These are phyloP conservation scores for Armadillidium nasatum DNA, from an alignment of 1,140 invertebrate genomes.

Conservation along the genomic window DNA sequence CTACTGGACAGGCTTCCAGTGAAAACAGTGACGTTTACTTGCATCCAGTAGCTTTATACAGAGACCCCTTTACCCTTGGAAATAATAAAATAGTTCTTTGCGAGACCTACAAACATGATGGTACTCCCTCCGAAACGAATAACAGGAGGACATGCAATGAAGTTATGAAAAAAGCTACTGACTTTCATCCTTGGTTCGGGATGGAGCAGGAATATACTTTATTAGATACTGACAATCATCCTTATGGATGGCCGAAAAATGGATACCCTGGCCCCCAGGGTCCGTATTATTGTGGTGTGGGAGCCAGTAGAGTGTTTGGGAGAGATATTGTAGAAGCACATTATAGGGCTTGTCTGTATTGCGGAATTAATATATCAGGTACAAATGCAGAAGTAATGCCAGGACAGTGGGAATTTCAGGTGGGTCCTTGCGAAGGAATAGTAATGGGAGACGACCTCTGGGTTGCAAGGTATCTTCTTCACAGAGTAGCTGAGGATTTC, in stretches of 20 bases:
- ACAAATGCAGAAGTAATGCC: slow-evolving; percentile 87
- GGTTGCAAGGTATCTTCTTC: slow-evolving; percentile 79
- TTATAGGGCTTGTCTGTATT: slow-evolving; percentile 74
- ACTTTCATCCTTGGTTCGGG: slow-evolving; percentile 88
- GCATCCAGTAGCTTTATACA: slow-evolving; percentile 74
- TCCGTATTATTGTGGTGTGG: slow-evolving; percentile 93
- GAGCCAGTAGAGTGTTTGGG: slow-evolving; percentile 86
- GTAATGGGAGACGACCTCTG: slow-evolving; percentile 81
- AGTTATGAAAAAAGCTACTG: slow-evolving; percentile 62
- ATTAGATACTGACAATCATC: slow-evolving; percentile 79
- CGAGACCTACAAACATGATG: slow-evolving; percentile 58
- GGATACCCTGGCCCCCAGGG: slow-evolving; percentile 86
- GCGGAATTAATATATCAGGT: slow-evolving; percentile 81
- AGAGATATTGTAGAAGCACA: slow-evolving; percentile 90
- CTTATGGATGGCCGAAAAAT: slow-evolving; percentile 91
- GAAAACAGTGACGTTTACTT: slow-evolving; percentile 53
- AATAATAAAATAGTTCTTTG: slow-evolving; percentile 88
- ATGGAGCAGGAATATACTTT: slow-evolving; percentile 91
- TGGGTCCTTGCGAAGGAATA: slow-evolving; percentile 77
- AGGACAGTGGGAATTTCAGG: slow-evolving; percentile 58
- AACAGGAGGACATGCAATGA: slow-evolving; percentile 51
- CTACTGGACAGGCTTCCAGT: slow-evolving; percentile 69
- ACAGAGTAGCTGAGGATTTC: slow-evolving; percentile 85
- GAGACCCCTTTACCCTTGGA: slow-evolving; percentile 83
- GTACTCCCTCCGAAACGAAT: slow-evolving; percentile 50